These are phyloP conservation scores for Helleia helle DNA, from an alignment of 2,888 invertebrate genomes.

Conservation along the genomic window DNA sequence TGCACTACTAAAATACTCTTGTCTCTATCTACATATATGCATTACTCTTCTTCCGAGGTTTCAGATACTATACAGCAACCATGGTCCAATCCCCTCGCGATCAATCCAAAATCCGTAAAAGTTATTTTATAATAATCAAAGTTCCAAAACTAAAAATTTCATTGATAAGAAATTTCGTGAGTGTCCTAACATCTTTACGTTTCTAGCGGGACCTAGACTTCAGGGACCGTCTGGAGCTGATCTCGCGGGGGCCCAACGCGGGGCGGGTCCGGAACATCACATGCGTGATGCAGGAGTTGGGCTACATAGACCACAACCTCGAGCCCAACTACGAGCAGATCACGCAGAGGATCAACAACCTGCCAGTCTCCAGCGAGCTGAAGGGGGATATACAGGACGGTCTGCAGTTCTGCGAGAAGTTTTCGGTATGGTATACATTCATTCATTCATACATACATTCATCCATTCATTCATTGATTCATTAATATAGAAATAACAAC, in stretches of 20 bases:
- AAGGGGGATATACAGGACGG: conserved; percentile 79
- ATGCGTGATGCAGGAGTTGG: conserved; percentile 81
- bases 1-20: too few species aligned
- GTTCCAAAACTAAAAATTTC: too few species aligned
- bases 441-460: too few species aligned
- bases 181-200: neutral
- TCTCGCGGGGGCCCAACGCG: conserved; percentile 62
- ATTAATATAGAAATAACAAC: too few species aligned
- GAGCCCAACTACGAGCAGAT: conserved; percentile 80
- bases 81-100: too few species aligned
- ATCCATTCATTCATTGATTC: too few species aligned
- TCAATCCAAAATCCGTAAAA: too few species aligned
- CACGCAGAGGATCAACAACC: conserved; percentile 72
- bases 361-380: conserved; percentile 76
- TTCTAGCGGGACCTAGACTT: conserved; percentile 75
- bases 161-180: too few species aligned
- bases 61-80: too few species aligned
- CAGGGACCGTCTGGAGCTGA: conserved; percentile 73
- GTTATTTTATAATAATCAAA: too few species aligned
- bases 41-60: too few species aligned
- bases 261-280: conserved; percentile 76
- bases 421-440: conserved; percentile 77
- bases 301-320: conserved; percentile 77
- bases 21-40: too few species aligned
- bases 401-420: conserved; percentile 79